phyloP scores from a whole-genome alignment of 2,888 invertebrate species.

The Unio pictorum region DNA sequence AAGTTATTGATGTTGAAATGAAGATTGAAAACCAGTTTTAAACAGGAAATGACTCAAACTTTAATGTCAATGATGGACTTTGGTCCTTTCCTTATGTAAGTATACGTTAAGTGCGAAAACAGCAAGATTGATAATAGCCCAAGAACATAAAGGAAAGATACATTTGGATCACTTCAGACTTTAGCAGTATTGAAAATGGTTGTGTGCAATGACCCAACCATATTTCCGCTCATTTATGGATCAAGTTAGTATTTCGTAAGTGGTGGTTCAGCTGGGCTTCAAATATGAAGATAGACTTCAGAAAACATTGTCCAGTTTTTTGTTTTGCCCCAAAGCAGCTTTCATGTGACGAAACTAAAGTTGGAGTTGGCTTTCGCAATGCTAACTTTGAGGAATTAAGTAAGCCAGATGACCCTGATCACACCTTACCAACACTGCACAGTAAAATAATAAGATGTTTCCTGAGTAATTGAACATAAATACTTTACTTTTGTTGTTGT shows the following conservation, averaged over 20 bases:
- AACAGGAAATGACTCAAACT: too few relatives aligned
- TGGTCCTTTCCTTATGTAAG: too few relatives aligned
- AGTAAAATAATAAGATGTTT: constrained; percentile 14
- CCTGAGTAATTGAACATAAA: too few relatives aligned
- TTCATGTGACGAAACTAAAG: constrained; percentile 25
- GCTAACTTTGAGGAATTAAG: constrained; percentile 23
- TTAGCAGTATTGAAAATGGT: too few relatives aligned
- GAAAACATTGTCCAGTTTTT: constrained; percentile 9
- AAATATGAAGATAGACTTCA: constrained; percentile 10
- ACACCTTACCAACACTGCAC: constrained; percentile 4
- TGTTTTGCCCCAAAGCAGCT: constrained; percentile 13
- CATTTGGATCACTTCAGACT: too few relatives aligned
- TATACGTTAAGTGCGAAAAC: too few relatives aligned
- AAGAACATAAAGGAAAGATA: too few relatives aligned
- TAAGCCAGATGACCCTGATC: constrained; percentile 1
- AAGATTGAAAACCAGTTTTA: too few relatives aligned
- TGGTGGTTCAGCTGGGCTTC: constrained; percentile 22
- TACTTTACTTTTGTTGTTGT: too few relatives aligned
- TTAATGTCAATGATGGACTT: too few relatives aligned
- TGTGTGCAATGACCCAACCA: neutral
- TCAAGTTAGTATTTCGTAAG: constrained; percentile 8
- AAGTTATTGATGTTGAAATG: too few relatives aligned
- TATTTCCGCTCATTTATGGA: constrained; percentile 9
- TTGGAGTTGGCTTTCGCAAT: constrained; percentile 21
- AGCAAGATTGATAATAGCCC: too few relatives aligned